These are phyloP conservation scores for Halesus radiatus DNA, from an alignment of 1,140 invertebrate genomes.

Conservation along the genomic window DNA sequence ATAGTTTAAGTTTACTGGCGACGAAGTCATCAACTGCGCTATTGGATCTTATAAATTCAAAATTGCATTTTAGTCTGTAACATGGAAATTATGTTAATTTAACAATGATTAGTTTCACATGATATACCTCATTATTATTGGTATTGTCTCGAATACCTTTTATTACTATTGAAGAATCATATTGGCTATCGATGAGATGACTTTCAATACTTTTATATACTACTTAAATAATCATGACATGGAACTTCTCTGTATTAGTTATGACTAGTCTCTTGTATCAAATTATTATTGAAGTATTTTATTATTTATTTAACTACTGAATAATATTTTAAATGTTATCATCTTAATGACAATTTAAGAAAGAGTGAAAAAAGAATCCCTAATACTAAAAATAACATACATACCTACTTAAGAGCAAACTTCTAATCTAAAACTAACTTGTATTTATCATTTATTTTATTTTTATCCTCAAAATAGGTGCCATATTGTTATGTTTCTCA, in stretches of 20 bases:
- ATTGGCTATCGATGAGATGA: neutral
- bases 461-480: no score
- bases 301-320: constrained; percentile 19
- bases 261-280: constrained; percentile 28
- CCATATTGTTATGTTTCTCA: no score
- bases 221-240: constrained; percentile 18
- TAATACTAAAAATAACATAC: no score
- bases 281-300: neutral
- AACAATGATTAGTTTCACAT: constrained; percentile 11
- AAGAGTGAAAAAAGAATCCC: no score
- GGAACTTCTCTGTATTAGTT: constrained; percentile 12
- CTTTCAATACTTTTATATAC: constrained; percentile 13
- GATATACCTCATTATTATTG: neutral
- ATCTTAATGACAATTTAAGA: neutral
- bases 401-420: no score
- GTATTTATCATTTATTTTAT: no score
- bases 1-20: constrained; percentile 57
- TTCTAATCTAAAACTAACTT: no score
- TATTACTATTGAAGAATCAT: neutral
- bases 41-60: constrained; percentile 4
- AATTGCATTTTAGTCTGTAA: constrained; percentile 29
- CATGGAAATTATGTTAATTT: constrained; percentile 7
- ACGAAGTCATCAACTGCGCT: neutral
- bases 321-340: neutral
- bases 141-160: constrained; percentile 5